Conservation (phyloP, 2,888 invertebrate species). For the Chrysolina americana region DNA sequence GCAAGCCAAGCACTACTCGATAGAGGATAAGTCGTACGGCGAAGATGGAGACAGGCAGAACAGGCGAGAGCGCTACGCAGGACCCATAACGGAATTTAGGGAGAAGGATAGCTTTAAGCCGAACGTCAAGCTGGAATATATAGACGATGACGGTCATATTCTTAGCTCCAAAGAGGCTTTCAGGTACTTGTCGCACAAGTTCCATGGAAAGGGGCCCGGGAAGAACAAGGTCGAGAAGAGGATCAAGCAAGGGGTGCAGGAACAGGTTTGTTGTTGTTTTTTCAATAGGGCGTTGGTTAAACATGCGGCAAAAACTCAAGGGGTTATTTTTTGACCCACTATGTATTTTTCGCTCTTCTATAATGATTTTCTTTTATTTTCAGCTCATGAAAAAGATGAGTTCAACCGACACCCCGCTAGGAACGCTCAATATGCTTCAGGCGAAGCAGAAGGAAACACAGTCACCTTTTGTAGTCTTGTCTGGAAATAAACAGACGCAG, state of each 20-base stretch:
- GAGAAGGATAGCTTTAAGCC: conserved; percentile 94
- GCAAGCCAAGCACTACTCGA: conserved; percentile 85
- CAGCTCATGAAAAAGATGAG: conserved; percentile 97
- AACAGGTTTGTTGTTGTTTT: conserved; percentile 75
- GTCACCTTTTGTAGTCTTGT: conserved; percentile 92
- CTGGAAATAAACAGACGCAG: conserved; percentile 85
- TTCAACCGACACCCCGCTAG: conserved; percentile 96
- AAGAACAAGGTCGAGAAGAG: conserved; percentile 99
- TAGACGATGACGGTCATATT: conserved; percentile 95
- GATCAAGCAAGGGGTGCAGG: conserved; percentile 94
- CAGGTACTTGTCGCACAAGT: conserved; percentile 93
- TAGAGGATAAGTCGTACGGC: conserved; percentile 83
- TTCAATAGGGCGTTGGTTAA: too few species aligned
- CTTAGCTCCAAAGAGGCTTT: conserved; percentile 94
- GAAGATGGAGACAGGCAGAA: conserved; percentile 80
- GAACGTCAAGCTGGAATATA: conserved; percentile 95
- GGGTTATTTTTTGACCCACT: too few species aligned
- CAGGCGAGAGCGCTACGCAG: conserved; percentile 81
- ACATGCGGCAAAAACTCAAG: too few species aligned
- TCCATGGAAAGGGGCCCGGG: conserved; percentile 99
- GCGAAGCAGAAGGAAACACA: conserved; percentile 97
- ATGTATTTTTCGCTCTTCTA: too few species aligned
- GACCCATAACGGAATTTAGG: conserved; percentile 92
- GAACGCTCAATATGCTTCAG: conserved; percentile 93
- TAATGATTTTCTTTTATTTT: conserved; percentile 24